Conservation (phyloP, 2,113 vertebrate genomes). For the Nothocercus nigrocapillus region DNA sequence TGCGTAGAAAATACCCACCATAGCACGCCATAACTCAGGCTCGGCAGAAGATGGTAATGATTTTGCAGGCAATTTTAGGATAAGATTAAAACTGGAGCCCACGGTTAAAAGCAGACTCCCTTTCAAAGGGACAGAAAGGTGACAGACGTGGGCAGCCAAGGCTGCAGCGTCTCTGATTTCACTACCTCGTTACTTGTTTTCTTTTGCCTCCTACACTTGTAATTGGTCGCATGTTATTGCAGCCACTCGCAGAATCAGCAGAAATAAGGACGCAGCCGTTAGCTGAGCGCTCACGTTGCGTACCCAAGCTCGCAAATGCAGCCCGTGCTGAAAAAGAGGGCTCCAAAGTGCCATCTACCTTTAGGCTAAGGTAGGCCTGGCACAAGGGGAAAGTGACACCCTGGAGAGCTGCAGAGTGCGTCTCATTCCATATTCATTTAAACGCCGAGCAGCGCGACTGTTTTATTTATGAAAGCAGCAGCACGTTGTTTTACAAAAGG, state of each 20-base stretch:
- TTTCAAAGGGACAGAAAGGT: not conserved
- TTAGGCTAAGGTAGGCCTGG: slow-evolving; percentile 37
- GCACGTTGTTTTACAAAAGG: slow-evolving; percentile 9
- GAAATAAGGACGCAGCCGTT: not conserved
- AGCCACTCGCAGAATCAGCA: not conserved
- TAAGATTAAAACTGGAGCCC: not conserved
- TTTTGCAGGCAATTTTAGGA: not conserved
- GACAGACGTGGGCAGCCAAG: not conserved
- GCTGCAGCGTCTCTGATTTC: not conserved
- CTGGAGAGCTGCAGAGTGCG: slow-evolving; percentile 22
- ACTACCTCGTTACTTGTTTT: not conserved
- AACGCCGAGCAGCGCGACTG: slow-evolving; percentile 25
- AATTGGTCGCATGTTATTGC: not conserved
- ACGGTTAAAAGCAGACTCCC: not conserved
- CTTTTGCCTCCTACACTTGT: not conserved
- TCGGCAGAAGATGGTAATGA: not conserved
- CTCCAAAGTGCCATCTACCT: not conserved
- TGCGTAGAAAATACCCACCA: slow-evolving; percentile 48
- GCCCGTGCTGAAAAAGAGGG: slow-evolving; percentile 32
- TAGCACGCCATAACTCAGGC: not conserved
- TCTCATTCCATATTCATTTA: slow-evolving; percentile 54
- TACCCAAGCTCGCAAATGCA: not conserved
- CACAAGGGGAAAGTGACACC: slow-evolving; percentile 52
- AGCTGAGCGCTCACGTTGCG: not conserved
- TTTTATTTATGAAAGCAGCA: slow-evolving; percentile 67